Base-by-base conservation (phyloP, 2,113 vertebrate genomes). In the Climacteris rufus region DNA sequence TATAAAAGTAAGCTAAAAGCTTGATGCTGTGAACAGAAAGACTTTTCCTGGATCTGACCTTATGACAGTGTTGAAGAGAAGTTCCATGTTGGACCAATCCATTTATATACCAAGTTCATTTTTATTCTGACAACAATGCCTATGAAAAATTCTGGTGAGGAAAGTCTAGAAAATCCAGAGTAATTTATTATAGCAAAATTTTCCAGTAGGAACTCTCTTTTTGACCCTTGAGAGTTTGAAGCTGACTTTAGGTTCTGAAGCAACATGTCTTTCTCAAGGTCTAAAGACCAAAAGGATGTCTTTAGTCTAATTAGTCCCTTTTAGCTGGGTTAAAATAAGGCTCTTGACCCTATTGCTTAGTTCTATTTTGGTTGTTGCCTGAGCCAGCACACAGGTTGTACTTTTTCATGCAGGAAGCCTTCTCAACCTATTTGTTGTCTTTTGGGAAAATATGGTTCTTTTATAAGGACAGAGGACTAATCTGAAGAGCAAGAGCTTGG, bases 341-440 rank as follows among this genome's bases (percentile, higher is more conserved):
- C 59, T 80, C 22, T n/a, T 83, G 56, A 56, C 44, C 6, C 2
- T 37, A 65, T 74, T 69, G 5, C 33, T 91, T 54, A 50, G 15
- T 21, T 83, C 18, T 90, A 0, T 56, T 87, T 86, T 74, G 37
- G 1, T 39, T 87, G 15, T 61, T 92, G 20, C 19, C 27, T 15
- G 47, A 79, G 0, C 8, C 12, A 78, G 21, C 10, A 52, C n/a
- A 21, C 27, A 53, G 27, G 20, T 60, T 0, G 0, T n/a, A 47
- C 5, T 50, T 60, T 44, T 60, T 90, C 45, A 14, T 77, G 53
- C 25, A 68, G 47, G 25, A 61, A 85, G 31, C 20, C 7, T 5
- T 89, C 35, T 75, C 1, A 1, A 45, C 3, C 27, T 83, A 11
- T n/a, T 31, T 18, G 1, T 35, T n/a, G 15, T 80, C 15, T 85